Percentiles rank a stretch among this genome's conserved stretches.
Evolutionary conservation across 2,113 vertebrate species (phyloP).

Genomic region (Chlamydotis undulata): DNA sequence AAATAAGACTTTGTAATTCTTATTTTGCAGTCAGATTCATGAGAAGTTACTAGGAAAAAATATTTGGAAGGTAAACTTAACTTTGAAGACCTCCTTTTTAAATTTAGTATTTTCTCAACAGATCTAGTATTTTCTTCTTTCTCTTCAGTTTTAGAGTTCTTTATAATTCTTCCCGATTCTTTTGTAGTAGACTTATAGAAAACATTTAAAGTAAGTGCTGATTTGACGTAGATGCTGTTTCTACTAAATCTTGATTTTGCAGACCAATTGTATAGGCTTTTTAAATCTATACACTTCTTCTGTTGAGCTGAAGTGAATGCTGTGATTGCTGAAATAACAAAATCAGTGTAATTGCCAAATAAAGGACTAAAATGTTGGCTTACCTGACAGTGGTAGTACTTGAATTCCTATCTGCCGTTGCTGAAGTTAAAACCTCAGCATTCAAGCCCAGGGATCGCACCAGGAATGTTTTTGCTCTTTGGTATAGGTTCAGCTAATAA

Average conservation of each 20-base stretch:
- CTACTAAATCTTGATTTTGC: background rate
- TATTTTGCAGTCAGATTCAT: background rate
- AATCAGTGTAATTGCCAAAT: background rate
- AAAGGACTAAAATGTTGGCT: background rate
- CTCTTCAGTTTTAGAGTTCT: background rate
- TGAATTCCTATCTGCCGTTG: background rate
- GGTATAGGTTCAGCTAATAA: background rate
- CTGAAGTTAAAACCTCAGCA: background rate
- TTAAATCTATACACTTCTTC: background rate
- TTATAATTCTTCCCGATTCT: background rate
- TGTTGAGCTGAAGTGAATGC: background rate
- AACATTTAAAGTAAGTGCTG: background rate
- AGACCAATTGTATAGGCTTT: background rate
- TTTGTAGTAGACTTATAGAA: background rate
- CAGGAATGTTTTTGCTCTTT: background rate
- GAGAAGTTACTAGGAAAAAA: background rate
- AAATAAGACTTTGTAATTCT: background rate
- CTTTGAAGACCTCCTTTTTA: background rate
- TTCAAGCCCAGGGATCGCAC: background rate
- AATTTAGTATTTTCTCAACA: background rate
- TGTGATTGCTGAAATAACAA: conserved; percentile 1
- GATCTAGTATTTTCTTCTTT: background rate
- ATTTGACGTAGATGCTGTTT: background rate
- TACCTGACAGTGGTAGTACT: background rate
- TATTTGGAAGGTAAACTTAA: background rate